Conservation (phyloP, 2,113 vertebrate species). For the Tragelaphus buxtoni region DNA sequence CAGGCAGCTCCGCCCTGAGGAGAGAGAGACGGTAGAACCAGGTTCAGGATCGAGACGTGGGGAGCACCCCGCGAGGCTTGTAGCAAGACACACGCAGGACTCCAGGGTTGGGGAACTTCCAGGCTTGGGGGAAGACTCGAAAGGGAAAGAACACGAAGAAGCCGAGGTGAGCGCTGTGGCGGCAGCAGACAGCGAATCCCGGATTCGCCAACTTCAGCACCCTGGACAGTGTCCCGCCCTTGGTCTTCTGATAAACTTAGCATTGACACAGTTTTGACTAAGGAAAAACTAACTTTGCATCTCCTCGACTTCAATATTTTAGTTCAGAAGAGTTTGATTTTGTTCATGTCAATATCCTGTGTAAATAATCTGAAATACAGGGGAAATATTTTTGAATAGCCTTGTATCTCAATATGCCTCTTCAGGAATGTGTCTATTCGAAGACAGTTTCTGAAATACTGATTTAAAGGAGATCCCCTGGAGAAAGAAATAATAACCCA, state of each 20-base stretch:
- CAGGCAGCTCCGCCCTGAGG: not conserved
- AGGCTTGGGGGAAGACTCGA: not conserved
- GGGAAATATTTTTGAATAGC: not conserved
- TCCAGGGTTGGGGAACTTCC: not conserved
- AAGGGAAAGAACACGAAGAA: not conserved
- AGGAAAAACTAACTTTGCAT: not conserved
- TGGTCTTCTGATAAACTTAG: not conserved
- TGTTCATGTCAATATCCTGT: not conserved
- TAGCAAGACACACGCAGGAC: not conserved
- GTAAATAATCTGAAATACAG: not conserved
- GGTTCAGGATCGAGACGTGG: not conserved
- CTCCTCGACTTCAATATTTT: not conserved
- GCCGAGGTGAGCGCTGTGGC: accelerated
- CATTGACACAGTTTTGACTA: accelerated
- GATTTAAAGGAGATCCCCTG: not conserved
- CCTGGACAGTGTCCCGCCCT: not conserved
- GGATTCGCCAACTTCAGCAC: conserved; percentile 8
- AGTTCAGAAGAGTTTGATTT: not conserved
- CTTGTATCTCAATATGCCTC: not conserved
- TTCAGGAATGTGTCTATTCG: not conserved
- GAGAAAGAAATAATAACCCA: not conserved
- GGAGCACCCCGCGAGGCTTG: not conserved
- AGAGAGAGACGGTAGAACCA: not conserved
- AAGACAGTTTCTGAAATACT: not conserved
- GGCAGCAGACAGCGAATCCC: accelerated